Percentiles rank a stretch among this genome's conserved stretches.
Conservation (phyloP, 2,797 vertebrate genomes). For the Siniperca obscura region DNA sequence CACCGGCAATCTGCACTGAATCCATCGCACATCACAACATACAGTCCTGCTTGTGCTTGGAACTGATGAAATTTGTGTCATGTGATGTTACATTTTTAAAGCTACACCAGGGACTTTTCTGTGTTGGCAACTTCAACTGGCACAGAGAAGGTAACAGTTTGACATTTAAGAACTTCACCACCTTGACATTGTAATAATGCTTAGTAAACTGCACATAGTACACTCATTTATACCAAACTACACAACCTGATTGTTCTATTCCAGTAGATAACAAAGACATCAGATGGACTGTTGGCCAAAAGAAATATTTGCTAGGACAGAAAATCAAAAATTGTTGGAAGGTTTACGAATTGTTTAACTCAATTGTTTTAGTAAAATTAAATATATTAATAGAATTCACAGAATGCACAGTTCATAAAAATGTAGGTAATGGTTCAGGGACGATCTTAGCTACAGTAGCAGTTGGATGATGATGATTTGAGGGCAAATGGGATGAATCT, state of each 20-base stretch:
- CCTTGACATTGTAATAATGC: slow-evolving; percentile 12
- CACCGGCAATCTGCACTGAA: slow-evolving; percentile 30
- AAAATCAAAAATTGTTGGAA: neutral
- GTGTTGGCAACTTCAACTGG: slow-evolving; percentile 13
- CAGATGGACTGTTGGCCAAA: neutral
- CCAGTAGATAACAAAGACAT: neutral
- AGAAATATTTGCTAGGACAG: neutral
- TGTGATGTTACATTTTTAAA: slow-evolving; percentile 24
- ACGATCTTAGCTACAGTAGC: neutral
- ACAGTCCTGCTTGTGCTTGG: neutral
- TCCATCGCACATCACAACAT: slow-evolving; percentile 22
- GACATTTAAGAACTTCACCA: slow-evolving; percentile 13
- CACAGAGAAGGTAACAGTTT: slow-evolving; percentile 16
- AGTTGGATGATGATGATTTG: no score
- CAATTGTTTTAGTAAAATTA: neutral
- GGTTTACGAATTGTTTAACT: neutral
- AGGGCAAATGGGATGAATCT: neutral
- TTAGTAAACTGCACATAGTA: neutral
- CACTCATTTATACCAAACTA: neutral
- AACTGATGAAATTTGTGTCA: slow-evolving; percentile 27
- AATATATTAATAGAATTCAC: neutral
- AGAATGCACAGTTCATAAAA: neutral
- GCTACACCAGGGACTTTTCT: neutral
- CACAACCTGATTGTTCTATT: neutral
- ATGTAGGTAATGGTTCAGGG: neutral